Percentiles rank a stretch among this genome's conserved stretches.
Evolutionary conservation across 2,888 invertebrate genomes (phyloP).

Genomic region (Thumatha senex): DNA sequence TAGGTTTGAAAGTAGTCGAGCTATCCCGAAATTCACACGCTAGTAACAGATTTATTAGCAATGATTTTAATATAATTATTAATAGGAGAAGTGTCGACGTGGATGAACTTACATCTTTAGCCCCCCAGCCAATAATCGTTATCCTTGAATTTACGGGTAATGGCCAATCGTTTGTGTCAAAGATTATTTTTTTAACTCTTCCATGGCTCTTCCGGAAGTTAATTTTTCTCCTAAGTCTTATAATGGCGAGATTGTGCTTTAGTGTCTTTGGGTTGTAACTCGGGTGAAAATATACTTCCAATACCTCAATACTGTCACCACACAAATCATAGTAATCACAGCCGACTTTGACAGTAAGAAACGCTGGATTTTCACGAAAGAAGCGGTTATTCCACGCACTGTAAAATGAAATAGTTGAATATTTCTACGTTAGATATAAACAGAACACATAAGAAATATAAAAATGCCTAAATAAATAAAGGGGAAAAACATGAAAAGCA

Average conservation of each 20-base stretch:
- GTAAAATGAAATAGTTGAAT: not conserved
- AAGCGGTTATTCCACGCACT: constrained; percentile 71
- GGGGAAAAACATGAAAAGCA: too few species aligned
- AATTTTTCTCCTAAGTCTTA: constrained; percentile 50
- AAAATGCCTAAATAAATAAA: too few species aligned
- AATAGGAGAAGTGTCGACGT: too few species aligned
- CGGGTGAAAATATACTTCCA: constrained; percentile 67
- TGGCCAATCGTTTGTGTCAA: constrained; percentile 42
- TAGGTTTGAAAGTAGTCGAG: too few species aligned
- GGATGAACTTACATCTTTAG: constrained; percentile 49
- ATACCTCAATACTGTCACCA: constrained; percentile 55
- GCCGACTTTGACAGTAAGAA: constrained; percentile 63
- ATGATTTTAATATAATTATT: too few species aligned
- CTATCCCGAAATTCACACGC: too few species aligned
- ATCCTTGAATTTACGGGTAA: constrained; percentile 43
- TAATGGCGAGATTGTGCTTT: constrained; percentile 57
- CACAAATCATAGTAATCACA: constrained; percentile 51
- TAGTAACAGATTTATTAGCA: too few species aligned
- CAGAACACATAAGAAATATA: too few species aligned
- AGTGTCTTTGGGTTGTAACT: constrained; percentile 56
- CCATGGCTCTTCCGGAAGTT: constrained; percentile 24
- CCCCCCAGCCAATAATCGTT: constrained; percentile 66
- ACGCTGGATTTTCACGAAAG: constrained; percentile 66
- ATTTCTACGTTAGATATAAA: not conserved
- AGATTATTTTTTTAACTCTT: constrained; percentile 53